phyloP scores from a whole-genome alignment of 2,113 vertebrate genomes.

The Empidonax traillii region DNA sequence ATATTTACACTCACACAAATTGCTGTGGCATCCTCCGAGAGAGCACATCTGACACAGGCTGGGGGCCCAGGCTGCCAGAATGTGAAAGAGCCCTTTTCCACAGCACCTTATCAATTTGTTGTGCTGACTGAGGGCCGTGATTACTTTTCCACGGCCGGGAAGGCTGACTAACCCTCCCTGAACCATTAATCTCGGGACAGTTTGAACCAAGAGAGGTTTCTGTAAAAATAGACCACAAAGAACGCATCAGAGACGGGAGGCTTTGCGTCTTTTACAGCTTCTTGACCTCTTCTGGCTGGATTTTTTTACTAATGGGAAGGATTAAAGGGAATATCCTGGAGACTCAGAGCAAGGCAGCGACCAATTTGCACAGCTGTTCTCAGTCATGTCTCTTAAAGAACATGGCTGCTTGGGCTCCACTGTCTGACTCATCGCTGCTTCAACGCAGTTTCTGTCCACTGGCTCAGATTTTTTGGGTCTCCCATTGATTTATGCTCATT shows the following conservation, averaged over 20 bases:
- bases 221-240: constrained; percentile 41
- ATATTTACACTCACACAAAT: neutral
- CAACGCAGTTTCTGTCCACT: neutral
- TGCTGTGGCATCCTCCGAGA: constrained; percentile 3
- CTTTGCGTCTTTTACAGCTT: constrained; percentile 34
- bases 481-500: neutral
- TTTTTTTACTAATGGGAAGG: constrained; percentile 6
- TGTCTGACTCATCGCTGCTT: neutral
- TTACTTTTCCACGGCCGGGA: neutral
- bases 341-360: neutral
- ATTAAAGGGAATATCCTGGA: neutral
- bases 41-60: neutral
- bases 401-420: neutral
- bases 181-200: constrained; percentile 32
- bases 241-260: neutral
- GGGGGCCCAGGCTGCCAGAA: neutral
- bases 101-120: constrained; percentile 34
- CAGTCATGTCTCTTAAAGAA: neutral
- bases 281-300: constrained; percentile 14
- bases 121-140: neutral
- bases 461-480: neutral
- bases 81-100: neutral
- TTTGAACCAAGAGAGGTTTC: constrained; percentile 8
- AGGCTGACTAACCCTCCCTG: constrained; percentile 3
- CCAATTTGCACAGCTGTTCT: neutral